Conservation (phyloP, 53 echinoderm and acorn worm species). For the Antedon mediterranea region DNA sequence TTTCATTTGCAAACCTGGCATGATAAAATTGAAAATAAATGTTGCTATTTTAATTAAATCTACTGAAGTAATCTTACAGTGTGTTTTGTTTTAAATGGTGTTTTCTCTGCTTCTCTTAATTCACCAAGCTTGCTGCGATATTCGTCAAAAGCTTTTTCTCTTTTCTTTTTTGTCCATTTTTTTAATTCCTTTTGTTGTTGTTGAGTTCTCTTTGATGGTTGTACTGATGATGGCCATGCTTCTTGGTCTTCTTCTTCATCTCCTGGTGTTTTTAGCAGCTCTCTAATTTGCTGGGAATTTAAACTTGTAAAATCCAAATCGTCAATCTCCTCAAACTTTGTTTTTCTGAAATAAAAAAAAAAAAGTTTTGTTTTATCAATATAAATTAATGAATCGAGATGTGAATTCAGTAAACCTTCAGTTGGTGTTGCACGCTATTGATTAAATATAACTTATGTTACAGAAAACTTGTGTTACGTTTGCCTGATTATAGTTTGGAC, state of each 20-base stretch:
- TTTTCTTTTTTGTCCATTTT: slow-evolving; percentile 46
- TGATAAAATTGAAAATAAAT: no score
- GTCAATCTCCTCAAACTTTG: neutral
- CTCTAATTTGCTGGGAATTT: slow-evolving; percentile 36
- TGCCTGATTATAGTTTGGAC: no score
- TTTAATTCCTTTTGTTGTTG: slow-evolving; percentile 40
- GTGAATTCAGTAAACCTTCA: no score
- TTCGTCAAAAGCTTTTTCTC: slow-evolving; percentile 30
- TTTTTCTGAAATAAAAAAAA: neutral
- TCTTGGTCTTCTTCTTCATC: slow-evolving; percentile 28
- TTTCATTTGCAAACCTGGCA: neutral
- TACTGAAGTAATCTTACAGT: slow-evolving; percentile 24
- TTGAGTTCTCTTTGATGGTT: slow-evolving; percentile 25
- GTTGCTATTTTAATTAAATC: no score
- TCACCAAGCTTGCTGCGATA: slow-evolving; percentile 49
- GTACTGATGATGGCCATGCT: slow-evolving; percentile 23
- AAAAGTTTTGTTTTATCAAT: no score
- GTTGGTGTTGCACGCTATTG: no score
- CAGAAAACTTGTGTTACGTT: no score
- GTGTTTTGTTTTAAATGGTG: slow-evolving; percentile 29
- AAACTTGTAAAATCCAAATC: slow-evolving; percentile 28
- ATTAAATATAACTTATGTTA: no score
- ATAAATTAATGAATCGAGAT: no score
- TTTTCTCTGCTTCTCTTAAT: slow-evolving; percentile 34
- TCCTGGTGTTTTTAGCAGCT: slow-evolving; percentile 46